Conservation (phyloP, 2,113 vertebrate genomes). For the Paradoxurus hermaphroditus region DNA sequence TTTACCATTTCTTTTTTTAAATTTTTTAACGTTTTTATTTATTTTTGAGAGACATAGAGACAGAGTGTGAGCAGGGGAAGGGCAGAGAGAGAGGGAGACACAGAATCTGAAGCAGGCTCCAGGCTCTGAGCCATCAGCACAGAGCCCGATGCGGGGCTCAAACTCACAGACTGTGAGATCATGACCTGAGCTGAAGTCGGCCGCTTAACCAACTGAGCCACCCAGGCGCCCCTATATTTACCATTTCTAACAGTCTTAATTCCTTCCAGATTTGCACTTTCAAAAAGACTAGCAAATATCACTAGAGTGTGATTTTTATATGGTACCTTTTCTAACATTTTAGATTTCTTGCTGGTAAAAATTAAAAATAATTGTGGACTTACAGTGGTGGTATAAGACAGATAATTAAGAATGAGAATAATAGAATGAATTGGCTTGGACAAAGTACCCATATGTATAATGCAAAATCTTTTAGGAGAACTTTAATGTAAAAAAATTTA, state of each 20-base stretch:
- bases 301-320: background rate
- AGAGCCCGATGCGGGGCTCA: too few species aligned
- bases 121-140: too few species aligned
- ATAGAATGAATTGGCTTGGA: background rate
- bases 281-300: background rate
- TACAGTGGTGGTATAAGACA: background rate
- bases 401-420: background rate
- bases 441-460: background rate
- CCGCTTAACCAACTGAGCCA: too few species aligned
- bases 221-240: too few species aligned
- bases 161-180: too few species aligned
- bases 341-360: background rate
- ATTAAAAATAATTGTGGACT: background rate
- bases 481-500: background rate
- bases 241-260: background rate
- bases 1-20: background rate
- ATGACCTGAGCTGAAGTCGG: too few species aligned
- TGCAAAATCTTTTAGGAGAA: background rate
- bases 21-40: too few species aligned
- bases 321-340: background rate
- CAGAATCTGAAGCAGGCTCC: too few species aligned
- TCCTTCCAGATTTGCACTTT: background rate
- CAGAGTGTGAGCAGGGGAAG: too few species aligned
- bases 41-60: too few species aligned
- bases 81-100: too few species aligned